Percentiles rank a stretch among this genome's conserved stretches.
Evolutionary conservation across 2,888 invertebrate genomes (phyloP).

Genomic region (Trimorus sp.): DNA sequence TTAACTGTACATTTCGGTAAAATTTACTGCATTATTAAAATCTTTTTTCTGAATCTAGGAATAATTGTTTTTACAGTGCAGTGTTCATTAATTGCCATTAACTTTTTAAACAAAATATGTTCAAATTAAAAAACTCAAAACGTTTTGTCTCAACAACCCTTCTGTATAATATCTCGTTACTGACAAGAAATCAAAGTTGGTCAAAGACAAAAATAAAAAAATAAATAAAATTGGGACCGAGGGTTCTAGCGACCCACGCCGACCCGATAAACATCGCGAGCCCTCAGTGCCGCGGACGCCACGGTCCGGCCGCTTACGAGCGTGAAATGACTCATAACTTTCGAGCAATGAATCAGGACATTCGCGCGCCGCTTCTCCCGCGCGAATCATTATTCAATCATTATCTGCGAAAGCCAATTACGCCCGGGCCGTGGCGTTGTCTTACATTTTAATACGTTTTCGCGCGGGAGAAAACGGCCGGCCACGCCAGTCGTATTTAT

Average conservation of each 20-base stretch:
- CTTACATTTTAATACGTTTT: conserved; percentile 46
- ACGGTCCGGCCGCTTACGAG: conserved; percentile 42
- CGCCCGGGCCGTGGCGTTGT: conserved; percentile 12
- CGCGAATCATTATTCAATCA: conserved; percentile 60
- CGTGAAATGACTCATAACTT: conserved; percentile 65
- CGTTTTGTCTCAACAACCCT: too few relatives aligned
- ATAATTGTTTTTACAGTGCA: too few relatives aligned
- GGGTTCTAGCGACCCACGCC: conserved; percentile 43
- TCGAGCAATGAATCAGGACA: conserved; percentile 59
- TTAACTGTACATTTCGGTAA: too few relatives aligned
- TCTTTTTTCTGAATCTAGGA: too few relatives aligned
- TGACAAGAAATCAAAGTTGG: too few relatives aligned
- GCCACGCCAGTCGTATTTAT: conserved; percentile 27
- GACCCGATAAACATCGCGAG: conserved; percentile 54
- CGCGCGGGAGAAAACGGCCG: not conserved
- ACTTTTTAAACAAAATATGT: too few relatives aligned
- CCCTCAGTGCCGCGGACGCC: conserved; percentile 39
- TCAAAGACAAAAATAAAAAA: not conserved
- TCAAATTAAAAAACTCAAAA: too few relatives aligned
- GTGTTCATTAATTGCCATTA: too few relatives aligned
- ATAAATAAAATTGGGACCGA: not conserved
- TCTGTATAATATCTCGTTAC: too few relatives aligned
- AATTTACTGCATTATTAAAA: too few relatives aligned
- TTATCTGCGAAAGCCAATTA: conserved; percentile 58
- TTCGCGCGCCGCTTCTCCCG: conserved; percentile 35